Conservation (phyloP, 2,888 invertebrate genomes). For the Noctua pronuba region DNA sequence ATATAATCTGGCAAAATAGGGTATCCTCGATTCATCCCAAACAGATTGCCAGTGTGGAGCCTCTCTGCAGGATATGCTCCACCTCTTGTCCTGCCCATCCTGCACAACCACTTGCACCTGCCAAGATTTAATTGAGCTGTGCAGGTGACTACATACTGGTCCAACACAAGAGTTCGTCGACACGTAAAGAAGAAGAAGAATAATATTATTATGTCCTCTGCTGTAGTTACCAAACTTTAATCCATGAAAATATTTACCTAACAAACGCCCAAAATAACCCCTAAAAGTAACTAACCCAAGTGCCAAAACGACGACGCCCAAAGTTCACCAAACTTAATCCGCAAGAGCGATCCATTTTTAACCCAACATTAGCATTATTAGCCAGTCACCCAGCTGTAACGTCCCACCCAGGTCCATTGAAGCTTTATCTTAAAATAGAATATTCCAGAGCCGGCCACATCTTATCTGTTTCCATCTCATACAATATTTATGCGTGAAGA, state of each 20-base stretch:
- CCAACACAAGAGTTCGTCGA: too few species aligned
- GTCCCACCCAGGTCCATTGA: constrained; percentile 58
- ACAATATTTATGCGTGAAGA: constrained; percentile 85
- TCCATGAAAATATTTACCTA: background rate
- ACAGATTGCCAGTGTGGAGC: too few species aligned
- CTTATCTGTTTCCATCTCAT: constrained; percentile 79
- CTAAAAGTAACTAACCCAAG: background rate
- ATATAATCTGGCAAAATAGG: too few species aligned
- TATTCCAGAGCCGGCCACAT: constrained; percentile 78
- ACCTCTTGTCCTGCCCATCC: too few species aligned
- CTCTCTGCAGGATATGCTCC: too few species aligned
- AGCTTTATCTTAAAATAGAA: constrained; percentile 75
- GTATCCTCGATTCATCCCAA: too few species aligned
- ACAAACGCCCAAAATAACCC: background rate
- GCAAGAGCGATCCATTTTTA: constrained; percentile 36
- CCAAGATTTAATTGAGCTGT: too few species aligned
- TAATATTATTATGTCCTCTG: too few species aligned
- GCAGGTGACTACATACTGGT: too few species aligned
- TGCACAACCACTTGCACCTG: too few species aligned
- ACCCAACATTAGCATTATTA: constrained; percentile 64
- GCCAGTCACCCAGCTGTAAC: constrained; percentile 51
- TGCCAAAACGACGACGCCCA: constrained; percentile 7
- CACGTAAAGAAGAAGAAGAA: too few species aligned
- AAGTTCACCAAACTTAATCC: constrained; percentile 39
- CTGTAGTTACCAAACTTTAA: background rate